These are phyloP conservation scores for Volucella bombylans DNA, from an alignment of 2,888 invertebrate genomes.

Conservation along the genomic window DNA sequence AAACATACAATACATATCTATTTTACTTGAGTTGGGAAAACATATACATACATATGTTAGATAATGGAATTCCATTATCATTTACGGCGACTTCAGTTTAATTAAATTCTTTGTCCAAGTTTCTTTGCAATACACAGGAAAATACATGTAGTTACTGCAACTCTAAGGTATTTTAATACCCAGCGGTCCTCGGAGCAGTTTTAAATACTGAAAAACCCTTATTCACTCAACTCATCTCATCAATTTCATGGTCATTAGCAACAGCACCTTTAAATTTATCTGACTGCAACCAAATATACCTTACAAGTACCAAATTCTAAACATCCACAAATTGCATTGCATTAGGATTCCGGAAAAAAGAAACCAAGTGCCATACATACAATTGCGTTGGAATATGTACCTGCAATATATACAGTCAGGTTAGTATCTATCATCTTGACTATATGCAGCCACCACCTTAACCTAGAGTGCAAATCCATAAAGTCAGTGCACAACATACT, in stretches of 20 bases:
- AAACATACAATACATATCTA: no score
- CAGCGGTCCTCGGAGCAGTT: slow-evolving; percentile 4
- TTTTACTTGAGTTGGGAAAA: no score
- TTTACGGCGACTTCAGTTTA: no score
- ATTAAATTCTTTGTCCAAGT: no score
- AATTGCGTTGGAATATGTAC: slow-evolving; percentile 15
- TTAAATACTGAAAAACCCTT: slow-evolving; percentile 3
- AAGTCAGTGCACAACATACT: slow-evolving; percentile 10
- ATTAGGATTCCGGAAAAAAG: slow-evolving; percentile 42
- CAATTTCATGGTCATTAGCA: slow-evolving; percentile 26
- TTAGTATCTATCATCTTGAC: slow-evolving; percentile 47
- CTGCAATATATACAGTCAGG: background rate
- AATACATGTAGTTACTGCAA: background rate
- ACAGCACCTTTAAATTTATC: slow-evolving; percentile 28
- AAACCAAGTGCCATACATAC: slow-evolving; percentile 21
- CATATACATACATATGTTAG: no score
- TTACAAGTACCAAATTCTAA: slow-evolving; percentile 57
- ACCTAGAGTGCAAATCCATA: slow-evolving; percentile 55
- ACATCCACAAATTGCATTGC: slow-evolving; percentile 58
- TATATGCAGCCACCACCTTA: slow-evolving; percentile 47
- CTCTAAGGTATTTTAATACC: slow-evolving; percentile 10
- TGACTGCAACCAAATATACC: slow-evolving; percentile 13
- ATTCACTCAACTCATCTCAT: slow-evolving; percentile 15
- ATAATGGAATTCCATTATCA: no score
- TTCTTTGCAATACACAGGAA: no score